A percentile compares a stretch with the other conserved stretches of the same genome.
phyloP scores from a whole-genome alignment of 2,888 invertebrate genomes.

The Limnephilus marmoratus region DNA sequence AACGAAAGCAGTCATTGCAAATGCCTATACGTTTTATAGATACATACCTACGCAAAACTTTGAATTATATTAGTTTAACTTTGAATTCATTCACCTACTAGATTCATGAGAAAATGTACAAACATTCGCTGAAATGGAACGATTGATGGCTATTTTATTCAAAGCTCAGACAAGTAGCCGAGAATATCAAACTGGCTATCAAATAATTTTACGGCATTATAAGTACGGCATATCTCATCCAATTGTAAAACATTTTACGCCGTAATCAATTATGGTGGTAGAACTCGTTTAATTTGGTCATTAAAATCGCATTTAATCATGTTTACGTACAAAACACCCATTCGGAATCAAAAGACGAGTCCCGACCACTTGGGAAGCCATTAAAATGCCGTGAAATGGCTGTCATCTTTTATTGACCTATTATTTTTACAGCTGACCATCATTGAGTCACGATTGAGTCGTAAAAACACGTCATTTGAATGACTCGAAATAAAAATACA shows the following conservation, averaged over 20 bases:
- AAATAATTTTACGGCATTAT: background rate
- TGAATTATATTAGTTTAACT: background rate
- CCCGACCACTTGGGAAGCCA: slow-evolving; percentile 16
- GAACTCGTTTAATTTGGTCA: slow-evolving; percentile 26
- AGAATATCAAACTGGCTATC: background rate
- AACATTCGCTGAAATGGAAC: background rate
- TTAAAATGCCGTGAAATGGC: slow-evolving; percentile 38
- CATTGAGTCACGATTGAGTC: slow-evolving; percentile 31
- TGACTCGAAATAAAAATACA: slow-evolving; percentile 36
- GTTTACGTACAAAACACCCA: slow-evolving; percentile 32
- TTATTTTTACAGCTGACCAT: slow-evolving; percentile 48
- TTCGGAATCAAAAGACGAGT: slow-evolving; percentile 34
- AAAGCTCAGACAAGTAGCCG: background rate
- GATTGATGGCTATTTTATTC: background rate
- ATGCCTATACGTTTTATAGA: background rate
- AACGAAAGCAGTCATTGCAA: background rate
- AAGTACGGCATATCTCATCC: slow-evolving; percentile 3
- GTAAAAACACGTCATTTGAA: slow-evolving; percentile 42
- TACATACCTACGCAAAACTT: background rate
- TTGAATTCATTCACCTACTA: background rate
- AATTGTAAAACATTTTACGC: slow-evolving; percentile 26
- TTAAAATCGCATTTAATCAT: slow-evolving; percentile 47
- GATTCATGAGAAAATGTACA: background rate
- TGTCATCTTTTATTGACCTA: slow-evolving; percentile 48
- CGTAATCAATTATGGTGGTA: slow-evolving; percentile 8